Evolutionary conservation across 2,113 vertebrate genomes (phyloP).

Genomic region (Tragelaphus buxtoni): DNA sequence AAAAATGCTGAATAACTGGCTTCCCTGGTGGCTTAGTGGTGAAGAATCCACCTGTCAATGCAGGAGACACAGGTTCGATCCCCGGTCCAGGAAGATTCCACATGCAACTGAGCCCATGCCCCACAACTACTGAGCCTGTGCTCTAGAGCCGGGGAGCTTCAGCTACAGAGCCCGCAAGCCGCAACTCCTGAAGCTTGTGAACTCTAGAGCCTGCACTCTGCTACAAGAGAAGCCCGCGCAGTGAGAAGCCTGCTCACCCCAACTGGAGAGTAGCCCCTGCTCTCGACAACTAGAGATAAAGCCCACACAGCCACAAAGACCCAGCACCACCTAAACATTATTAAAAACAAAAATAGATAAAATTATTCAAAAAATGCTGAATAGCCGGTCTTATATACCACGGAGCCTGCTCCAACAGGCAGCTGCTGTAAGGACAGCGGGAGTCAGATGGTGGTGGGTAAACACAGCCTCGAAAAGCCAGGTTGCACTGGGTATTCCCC

Average conservation of each 20-base stretch:
- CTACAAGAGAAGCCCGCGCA: neutral
- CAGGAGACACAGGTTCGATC: neutral
- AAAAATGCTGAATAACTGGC: neutral
- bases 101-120: fast-evolving
- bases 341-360: neutral
- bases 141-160: neutral
- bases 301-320: neutral
- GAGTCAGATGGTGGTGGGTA: neutral
- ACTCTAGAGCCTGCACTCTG: neutral
- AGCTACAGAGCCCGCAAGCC: neutral
- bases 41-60: neutral
- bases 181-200: neutral
- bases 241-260: neutral
- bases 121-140: neutral
- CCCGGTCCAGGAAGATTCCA: neutral
- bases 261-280: neutral
- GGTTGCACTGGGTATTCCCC: neutral
- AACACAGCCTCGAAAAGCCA: neutral
- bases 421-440: fast-evolving
- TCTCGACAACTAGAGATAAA: neutral
- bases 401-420: neutral
- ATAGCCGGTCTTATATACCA: neutral
- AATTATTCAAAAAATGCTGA: neutral
- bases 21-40: neutral
- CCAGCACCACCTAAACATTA: neutral